Evolutionary conservation across 2,113 vertebrate species (phyloP).

Genomic region (Glaucidium brasilianum): DNA sequence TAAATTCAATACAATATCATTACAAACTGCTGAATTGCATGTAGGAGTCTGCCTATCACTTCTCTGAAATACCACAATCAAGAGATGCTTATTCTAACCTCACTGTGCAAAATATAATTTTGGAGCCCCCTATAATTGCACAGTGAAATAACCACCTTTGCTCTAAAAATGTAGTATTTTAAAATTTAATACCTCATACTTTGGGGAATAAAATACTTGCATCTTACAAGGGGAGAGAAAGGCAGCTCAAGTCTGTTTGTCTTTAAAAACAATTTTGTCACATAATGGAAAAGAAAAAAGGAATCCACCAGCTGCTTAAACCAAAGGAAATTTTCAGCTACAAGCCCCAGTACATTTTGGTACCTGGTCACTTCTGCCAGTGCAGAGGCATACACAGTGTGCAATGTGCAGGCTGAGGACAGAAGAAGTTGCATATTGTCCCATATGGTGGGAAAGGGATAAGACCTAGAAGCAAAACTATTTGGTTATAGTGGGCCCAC

Average conservation of each 20-base stretch:
- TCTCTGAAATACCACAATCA: neutral
- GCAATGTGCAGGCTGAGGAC: neutral
- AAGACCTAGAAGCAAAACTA: neutral
- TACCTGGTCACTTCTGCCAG: neutral
- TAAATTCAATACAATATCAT: neutral
- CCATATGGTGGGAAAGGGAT: neutral
- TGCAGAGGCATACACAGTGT: neutral
- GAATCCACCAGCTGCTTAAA: neutral
- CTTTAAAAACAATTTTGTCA: neutral
- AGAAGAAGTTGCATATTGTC: neutral
- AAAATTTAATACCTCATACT: neutral
- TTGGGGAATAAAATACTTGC: neutral
- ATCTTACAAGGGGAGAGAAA: neutral
- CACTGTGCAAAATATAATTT: neutral
- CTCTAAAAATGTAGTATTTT: neutral
- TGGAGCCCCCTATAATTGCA: neutral
- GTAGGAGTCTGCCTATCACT: neutral
- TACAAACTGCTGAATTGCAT: neutral
- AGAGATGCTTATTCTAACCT: neutral
- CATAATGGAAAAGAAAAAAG: neutral
- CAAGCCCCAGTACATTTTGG: neutral
- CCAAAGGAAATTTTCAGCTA: neutral
- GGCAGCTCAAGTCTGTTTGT: neutral
- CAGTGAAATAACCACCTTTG: neutral
- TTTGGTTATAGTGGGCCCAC: neutral